phyloP scores from a whole-genome alignment of 2,113 vertebrate genomes.

The Romanogobio albipinnatus region DNA sequence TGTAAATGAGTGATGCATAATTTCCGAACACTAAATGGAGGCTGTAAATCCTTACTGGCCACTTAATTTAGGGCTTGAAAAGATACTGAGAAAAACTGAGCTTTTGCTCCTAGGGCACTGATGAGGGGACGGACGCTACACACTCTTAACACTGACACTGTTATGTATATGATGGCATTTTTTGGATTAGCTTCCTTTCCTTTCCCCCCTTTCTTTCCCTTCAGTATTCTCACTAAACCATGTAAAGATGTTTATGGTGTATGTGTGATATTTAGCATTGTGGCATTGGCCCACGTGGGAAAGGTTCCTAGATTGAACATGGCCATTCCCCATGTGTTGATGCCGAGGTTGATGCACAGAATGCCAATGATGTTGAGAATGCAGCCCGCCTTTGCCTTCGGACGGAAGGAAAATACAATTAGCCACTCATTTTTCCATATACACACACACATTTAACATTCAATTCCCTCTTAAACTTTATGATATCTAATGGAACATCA shows the following conservation, averaged over 20 bases:
- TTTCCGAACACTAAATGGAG: background rate
- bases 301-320: slow-evolving; percentile 87
- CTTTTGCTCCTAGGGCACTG: background rate
- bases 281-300: slow-evolving; percentile 85
- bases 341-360: slow-evolving; percentile 81
- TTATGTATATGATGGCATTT: background rate
- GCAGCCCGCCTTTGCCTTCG: slow-evolving; percentile 79
- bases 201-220: background rate
- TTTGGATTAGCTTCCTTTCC: background rate
- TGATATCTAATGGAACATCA: background rate
- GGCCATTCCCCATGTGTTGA: slow-evolving; percentile 90
- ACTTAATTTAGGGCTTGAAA: background rate
- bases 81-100: background rate
- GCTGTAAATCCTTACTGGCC: background rate
- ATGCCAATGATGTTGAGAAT: slow-evolving; percentile 87
- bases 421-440: background rate
- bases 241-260: slow-evolving; percentile 31
- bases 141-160: background rate
- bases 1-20: background rate
- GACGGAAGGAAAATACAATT: slow-evolving; percentile 35
- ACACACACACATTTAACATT: background rate
- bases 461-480: background rate
- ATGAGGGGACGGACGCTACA: background rate
- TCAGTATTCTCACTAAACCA: background rate
- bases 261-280: slow-evolving; percentile 69